phyloP scores from a whole-genome alignment of 2,888 invertebrate genomes.

The Phytoseiulus persimilis region DNA sequence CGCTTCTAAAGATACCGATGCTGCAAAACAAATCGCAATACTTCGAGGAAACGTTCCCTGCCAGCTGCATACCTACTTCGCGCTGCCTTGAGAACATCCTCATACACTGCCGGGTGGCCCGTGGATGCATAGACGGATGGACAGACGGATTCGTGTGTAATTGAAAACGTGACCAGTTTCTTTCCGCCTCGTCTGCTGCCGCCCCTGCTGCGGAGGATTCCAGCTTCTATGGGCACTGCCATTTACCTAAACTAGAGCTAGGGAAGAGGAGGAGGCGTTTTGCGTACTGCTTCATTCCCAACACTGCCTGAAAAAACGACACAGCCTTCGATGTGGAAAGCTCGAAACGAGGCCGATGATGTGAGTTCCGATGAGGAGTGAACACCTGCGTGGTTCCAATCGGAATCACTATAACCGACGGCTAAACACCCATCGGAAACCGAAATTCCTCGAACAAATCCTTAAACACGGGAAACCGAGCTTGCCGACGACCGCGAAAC shows the following conservation, averaged over 20 bases:
- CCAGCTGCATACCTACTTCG: too few relatives aligned
- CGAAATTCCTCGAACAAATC: neutral
- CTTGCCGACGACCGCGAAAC: neutral
- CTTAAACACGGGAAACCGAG: neutral
- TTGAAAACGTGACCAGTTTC: neutral
- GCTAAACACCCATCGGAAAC: neutral
- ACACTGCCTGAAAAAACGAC: neutral
- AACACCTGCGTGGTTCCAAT: neutral
- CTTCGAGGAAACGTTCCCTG: too few relatives aligned
- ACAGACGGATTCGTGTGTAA: neutral
- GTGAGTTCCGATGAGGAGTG: neutral
- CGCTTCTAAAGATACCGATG: slow-evolving; percentile 18
- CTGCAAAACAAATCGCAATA: too few relatives aligned
- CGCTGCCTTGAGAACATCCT: too few relatives aligned
- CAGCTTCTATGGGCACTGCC: neutral
- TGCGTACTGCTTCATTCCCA: neutral
- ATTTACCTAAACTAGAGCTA: neutral
- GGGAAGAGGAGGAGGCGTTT: neutral
- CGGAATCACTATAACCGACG: too few relatives aligned
- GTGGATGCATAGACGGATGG: neutral
- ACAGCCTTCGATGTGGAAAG: neutral
- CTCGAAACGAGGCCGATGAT: neutral
- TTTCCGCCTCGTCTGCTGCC: neutral
- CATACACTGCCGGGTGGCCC: neutral
- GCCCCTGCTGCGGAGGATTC: neutral